Percentiles rank a stretch among this genome's conserved stretches.
phyloP scores from a whole-genome alignment of 1,140 invertebrate species.

The Andricus grossulariae region DNA sequence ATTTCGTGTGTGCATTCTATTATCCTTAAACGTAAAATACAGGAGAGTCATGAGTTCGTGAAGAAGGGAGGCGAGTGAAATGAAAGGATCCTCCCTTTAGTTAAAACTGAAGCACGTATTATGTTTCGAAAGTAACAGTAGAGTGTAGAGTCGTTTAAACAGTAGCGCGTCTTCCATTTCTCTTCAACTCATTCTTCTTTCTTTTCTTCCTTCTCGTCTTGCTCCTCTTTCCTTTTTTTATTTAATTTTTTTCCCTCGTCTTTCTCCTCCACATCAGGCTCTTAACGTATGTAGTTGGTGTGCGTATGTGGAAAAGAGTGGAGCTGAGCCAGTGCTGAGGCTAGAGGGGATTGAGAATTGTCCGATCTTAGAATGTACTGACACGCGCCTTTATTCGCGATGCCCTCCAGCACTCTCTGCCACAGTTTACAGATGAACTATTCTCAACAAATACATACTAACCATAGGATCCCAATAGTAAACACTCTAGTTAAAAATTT shows the following conservation, averaged over 20 bases:
- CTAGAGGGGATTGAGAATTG: conserved; percentile 6
- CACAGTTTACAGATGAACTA: neutral
- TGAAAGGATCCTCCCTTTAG: neutral
- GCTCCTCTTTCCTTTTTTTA: neutral
- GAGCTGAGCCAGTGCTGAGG: neutral
- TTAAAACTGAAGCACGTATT: conserved; percentile 15
- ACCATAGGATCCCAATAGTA: neutral
- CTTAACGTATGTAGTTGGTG: neutral
- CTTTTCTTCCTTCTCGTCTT: neutral
- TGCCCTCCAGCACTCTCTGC: neutral
- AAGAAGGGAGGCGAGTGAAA: neutral
- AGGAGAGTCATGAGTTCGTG: neutral
- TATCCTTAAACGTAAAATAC: conserved; percentile 15
- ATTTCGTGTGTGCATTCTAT: conserved; percentile 2
- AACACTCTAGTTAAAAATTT: neutral
- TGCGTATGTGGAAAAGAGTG: neutral
- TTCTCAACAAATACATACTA: neutral
- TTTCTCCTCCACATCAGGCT: conserved; percentile 4
- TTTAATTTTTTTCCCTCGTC: conserved; percentile 6
- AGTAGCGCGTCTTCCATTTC: conserved; percentile 25
- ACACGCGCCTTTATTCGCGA: neutral
- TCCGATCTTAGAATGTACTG: conserved; percentile 1
- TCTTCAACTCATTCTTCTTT: neutral
- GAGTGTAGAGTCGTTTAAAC: conserved; percentile 27
- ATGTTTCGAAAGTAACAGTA: conserved; percentile 15